Conservation (phyloP, 2,113 vertebrate species). For the Scomber scombrus region DNA sequence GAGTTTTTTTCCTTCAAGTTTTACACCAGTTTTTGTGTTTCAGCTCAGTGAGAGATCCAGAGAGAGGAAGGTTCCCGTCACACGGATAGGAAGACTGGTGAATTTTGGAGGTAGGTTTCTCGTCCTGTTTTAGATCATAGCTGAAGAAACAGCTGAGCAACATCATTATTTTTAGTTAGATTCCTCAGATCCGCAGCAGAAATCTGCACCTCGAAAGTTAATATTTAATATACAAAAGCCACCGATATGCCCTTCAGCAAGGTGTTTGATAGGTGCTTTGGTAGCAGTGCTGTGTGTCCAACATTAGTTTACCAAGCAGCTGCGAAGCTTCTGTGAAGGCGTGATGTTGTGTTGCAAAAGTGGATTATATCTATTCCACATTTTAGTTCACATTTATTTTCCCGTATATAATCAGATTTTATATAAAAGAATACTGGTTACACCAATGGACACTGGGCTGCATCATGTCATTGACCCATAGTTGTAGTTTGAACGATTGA, state of each 20-base stretch:
- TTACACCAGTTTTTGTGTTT: conserved; percentile 28
- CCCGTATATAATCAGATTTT: too few species aligned
- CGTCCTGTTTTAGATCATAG: background rate
- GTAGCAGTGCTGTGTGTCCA: too few species aligned
- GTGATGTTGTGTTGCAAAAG: too few species aligned
- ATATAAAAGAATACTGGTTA: too few species aligned
- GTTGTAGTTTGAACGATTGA: too few species aligned
- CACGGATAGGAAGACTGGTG: conserved; percentile 90
- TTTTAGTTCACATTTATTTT: too few species aligned
- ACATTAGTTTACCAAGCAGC: background rate
- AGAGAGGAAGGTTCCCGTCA: conserved; percentile 93
- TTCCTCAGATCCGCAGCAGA: background rate
- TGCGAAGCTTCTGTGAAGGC: background rate
- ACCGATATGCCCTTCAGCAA: background rate
- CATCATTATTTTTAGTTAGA: background rate
- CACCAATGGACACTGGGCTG: too few species aligned
- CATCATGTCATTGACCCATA: too few species aligned
- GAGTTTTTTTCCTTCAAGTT: background rate
- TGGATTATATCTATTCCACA: too few species aligned
- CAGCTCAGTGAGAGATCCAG: conserved; percentile 92
- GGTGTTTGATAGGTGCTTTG: background rate
- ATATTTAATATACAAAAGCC: background rate
- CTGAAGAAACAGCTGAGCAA: background rate
- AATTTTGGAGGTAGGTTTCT: conserved; percentile 90
- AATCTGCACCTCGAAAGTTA: background rate